Base-by-base conservation (phyloP, 2,797 vertebrate species). In the Adrianichthys oophorus region DNA sequence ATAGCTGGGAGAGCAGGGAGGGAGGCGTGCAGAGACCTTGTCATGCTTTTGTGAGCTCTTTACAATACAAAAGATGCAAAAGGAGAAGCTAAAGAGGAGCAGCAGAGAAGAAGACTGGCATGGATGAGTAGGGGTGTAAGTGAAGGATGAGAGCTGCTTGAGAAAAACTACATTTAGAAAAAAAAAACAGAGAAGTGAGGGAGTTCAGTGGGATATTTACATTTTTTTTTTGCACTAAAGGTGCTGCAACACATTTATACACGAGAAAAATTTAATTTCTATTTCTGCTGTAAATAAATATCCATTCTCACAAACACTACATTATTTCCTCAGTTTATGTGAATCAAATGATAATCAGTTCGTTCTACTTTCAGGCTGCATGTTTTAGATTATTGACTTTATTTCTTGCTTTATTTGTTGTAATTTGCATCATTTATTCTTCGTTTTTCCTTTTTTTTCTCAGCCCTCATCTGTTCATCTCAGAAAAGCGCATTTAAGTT, bases 1-100 rank as follows among this genome's bases (percentile, higher is more conserved):
- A 95, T 93, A 93, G 93, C 93, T 94, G 86, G 71, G 85, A 91
- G 87, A 90, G 87, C 82, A 87, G 90, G 91, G 86, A 74, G 76
- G 48, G 85, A 70, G 84, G 91, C 90, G 90, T 93, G 91, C 80
- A 8, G 83, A 95, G 94, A 93, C 94, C 92, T 93, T 94, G 93
- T 95, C 92, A 90, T 87, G 92, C 92, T 94, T 91, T 94, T 94
- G 92, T 93, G 92, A 81, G 56, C 72, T 90, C 76, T 89, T 88
- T 91, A 91, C 78, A 89, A 92, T 90, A 90, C 86, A 89, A 89
- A 91, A 76, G 79, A 89, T 86, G 85, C 71, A 76, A 74, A 64
- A 42, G 50, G 32, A 49, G 67, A 60, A 60, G 70, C 16, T 45
- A 14, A 3, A 40, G 70, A 48, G 18, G 47, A 56, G 44, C 7